Conservation (phyloP, 2,797 vertebrate species). For the Chelmon rostratus region DNA sequence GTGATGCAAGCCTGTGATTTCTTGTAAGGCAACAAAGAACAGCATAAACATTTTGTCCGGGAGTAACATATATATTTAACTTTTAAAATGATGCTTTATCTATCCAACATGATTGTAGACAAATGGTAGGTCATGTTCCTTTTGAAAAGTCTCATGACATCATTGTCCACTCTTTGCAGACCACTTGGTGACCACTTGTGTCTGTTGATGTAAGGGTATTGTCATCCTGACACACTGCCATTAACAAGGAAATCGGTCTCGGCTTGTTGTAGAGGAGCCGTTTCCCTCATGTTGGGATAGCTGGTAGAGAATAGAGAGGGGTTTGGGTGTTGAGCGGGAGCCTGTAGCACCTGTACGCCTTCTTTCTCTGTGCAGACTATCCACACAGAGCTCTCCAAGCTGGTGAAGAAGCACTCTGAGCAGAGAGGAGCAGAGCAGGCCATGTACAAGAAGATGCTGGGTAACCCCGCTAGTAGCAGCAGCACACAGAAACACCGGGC, state of each 20-base stretch:
- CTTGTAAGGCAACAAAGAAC: slow-evolving; percentile 22
- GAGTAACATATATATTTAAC: not conserved
- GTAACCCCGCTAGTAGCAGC: slow-evolving; percentile 82
- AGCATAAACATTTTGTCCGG: not conserved
- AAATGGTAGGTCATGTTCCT: not conserved
- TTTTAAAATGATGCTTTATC: not conserved
- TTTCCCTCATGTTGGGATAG: slow-evolving; percentile 3
- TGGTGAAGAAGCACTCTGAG: slow-evolving; percentile 94
- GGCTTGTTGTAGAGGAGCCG: slow-evolving; percentile 3
- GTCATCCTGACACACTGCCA: slow-evolving; percentile 15
- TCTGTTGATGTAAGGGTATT: slow-evolving; percentile 9
- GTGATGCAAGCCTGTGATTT: slow-evolving; percentile 42
- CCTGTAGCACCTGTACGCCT: not conserved
- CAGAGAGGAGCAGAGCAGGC: slow-evolving; percentile 94
- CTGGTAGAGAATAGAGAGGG: not conserved
- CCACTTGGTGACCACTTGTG: not conserved
- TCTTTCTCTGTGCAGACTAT: slow-evolving; percentile 87
- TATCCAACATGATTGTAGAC: not conserved
- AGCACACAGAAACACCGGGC: slow-evolving; percentile 71
- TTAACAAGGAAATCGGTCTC: slow-evolving; percentile 13
- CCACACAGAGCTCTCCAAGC: slow-evolving; percentile 95
- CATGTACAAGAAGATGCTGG: slow-evolving; percentile 99
- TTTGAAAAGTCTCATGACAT: not conserved
- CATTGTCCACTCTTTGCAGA: slow-evolving; percentile 2
- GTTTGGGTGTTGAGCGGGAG: not conserved